Evolutionary conservation across 2,888 invertebrate species (phyloP).

Genomic region (Sceliomorpha sp.): DNA sequence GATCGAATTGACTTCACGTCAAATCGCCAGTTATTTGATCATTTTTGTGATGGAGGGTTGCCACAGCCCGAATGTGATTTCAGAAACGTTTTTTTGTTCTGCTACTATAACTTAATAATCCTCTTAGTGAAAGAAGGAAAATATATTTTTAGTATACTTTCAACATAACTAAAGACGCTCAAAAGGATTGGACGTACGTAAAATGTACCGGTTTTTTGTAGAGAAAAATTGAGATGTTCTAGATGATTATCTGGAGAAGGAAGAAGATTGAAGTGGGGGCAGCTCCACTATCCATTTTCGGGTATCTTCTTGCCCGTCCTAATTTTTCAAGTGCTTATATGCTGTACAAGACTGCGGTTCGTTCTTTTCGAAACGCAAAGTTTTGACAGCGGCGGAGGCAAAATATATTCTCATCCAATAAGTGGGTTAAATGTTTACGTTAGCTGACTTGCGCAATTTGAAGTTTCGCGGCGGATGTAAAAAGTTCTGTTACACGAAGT

Average conservation of each 20-base stretch:
- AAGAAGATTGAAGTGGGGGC: neutral
- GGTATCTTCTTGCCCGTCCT: constrained; percentile 31
- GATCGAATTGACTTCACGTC: constrained; percentile 22
- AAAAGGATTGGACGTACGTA: constrained; percentile 1
- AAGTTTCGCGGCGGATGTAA: constrained; percentile 33
- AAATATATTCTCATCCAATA: constrained; percentile 44
- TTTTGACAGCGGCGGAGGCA: constrained; percentile 42
- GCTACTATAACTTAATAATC: constrained; percentile 13
- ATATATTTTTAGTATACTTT: constrained; percentile 8
- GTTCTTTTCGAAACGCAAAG: constrained; percentile 26
- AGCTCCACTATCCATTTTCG: constrained; percentile 6
- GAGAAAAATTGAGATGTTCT: constrained; percentile 9
- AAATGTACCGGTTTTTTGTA: neutral
- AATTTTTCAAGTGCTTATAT: constrained; percentile 48
- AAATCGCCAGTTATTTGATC: constrained; percentile 36
- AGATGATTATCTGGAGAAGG: constrained; percentile 23
- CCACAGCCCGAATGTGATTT: constrained; percentile 16
- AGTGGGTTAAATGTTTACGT: constrained; percentile 49
- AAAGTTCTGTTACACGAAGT: constrained; percentile 20
- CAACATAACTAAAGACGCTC: constrained; percentile 1
- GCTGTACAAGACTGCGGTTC: constrained; percentile 28
- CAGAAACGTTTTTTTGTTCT: constrained; percentile 12
- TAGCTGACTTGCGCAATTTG: constrained; percentile 33
- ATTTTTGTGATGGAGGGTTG: constrained; percentile 32
- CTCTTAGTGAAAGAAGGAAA: neutral